Base-by-base conservation (phyloP, 2,113 vertebrate genomes). In the Elephas maximus region DNA sequence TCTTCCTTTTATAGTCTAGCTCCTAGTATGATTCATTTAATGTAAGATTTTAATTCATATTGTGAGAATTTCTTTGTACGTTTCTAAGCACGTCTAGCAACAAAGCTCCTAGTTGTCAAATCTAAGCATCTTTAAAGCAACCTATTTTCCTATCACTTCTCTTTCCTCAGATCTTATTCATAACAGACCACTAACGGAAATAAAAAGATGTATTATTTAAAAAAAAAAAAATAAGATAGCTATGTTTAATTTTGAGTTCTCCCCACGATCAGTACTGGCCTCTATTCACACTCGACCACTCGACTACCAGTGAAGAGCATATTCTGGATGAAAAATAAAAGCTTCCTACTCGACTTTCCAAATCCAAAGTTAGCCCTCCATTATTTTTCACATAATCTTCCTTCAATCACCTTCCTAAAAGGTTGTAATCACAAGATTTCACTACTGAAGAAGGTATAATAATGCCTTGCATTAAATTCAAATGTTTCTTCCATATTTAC, bases 1-100 rank as follows among this genome's bases (percentile, higher is more conserved):
- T 69, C 23, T 95, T 93, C 28, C 81, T 79, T 96, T 93, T 65
- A 93, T 21, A 97, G 37, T 37, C 41, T 76, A 73, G 4, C 20
- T 83, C 41, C 90, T 17, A 65, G 48, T 63, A 37, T 33, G 84
- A 90, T 26, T 94, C 85, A 92, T 37, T 80, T 90, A 95, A 92
- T 51, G 14, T 81, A 28, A 95, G n/a, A 24, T 44, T 91, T 90
- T 86, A 79, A 85, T 77, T 96, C 33, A 82, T 82, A 82, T 41
- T 62, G 33, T 69, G 44, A 93, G 33, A 88, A 60, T 93, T 85
- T 76, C 63, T 51, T 85, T 85, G 30, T 71, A 57, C 45, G 48
- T 79, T 93, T 53, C 60, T 51, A 77, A 81, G 48, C 28, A 21
- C 30, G 45, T 67, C 62, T 89, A n/a, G 51, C 41, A 63, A 5